phyloP scores from a whole-genome alignment of 1,140 invertebrate genomes.

The Nasonia vitripennis region DNA sequence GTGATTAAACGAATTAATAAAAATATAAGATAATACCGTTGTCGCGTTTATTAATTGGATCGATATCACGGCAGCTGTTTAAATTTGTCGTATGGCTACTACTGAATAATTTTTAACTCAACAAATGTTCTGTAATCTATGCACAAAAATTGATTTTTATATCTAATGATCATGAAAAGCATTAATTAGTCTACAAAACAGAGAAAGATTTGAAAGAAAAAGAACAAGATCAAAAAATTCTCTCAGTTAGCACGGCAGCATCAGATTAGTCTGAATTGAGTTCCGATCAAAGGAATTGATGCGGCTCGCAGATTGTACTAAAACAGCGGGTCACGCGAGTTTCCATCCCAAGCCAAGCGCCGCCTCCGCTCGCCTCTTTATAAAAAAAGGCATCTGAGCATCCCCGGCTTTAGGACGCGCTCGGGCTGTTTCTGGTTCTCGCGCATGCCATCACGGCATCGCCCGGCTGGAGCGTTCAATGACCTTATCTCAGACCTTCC shows the following conservation, averaged over 20 bases:
- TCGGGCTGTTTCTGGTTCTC: constrained; percentile 74
- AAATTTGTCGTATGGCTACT: too few relatives aligned
- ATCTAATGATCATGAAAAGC: too few relatives aligned
- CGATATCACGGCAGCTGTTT: neutral
- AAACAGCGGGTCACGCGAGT: constrained; percentile 70
- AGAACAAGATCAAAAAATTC: constrained; percentile 47
- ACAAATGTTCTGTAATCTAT: neutral
- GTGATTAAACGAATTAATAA: neutral
- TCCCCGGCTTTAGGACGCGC: constrained; percentile 63
- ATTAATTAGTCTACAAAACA: too few relatives aligned
- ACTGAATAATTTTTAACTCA: neutral
- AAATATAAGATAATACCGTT: neutral
- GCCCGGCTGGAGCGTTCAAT: constrained; percentile 70
- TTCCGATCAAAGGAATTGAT: constrained; percentile 60
- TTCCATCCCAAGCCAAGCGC: constrained; percentile 67
- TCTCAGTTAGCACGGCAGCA: constrained; percentile 69
- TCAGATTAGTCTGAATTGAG: constrained; percentile 76
- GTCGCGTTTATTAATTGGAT: neutral
- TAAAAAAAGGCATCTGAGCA: constrained; percentile 54
- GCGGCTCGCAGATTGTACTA: constrained; percentile 72
- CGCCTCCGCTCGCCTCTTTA: constrained; percentile 63
- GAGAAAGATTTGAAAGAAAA: neutral
- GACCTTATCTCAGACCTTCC: constrained; percentile 75
- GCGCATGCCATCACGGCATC: constrained; percentile 66
- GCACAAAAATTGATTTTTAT: neutral